A percentile compares a stretch with the other conserved stretches of the same genome.
These are phyloP conservation scores for Strix uralensis DNA, from an alignment of 2,113 vertebrate genomes.

Conservation along the genomic window DNA sequence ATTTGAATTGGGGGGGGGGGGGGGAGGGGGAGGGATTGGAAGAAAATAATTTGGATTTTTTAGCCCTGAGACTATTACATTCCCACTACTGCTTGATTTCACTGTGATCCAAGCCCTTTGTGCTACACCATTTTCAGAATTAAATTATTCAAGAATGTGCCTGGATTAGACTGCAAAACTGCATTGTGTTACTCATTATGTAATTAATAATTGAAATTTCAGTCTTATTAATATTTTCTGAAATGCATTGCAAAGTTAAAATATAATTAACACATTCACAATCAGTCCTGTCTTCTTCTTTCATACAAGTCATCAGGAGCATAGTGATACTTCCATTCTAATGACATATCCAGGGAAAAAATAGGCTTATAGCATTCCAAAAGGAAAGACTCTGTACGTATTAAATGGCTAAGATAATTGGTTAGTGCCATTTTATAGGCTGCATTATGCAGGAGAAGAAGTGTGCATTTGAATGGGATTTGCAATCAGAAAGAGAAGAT, in stretches of 20 bases:
- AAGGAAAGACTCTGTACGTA: background rate
- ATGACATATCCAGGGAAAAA: slow-evolving; percentile 15
- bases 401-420: slow-evolving; percentile 36
- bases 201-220: slow-evolving; percentile 65
- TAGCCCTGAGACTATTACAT: background rate
- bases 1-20: background rate
- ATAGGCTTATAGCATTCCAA: background rate
- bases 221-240: slow-evolving; percentile 52
- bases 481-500: background rate
- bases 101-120: background rate
- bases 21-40: background rate
- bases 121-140: slow-evolving; percentile 24
- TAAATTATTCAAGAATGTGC: slow-evolving; percentile 49
- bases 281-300: background rate
- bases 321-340: background rate
- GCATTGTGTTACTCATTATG: slow-evolving; percentile 37
- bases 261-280: slow-evolving; percentile 40
- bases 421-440: background rate
- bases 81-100: background rate
- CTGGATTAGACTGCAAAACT: slow-evolving; percentile 39
- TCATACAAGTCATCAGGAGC: background rate
- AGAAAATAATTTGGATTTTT: background rate
- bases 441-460: background rate
- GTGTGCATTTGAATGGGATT: background rate
- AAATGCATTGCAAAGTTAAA: slow-evolving; percentile 8